phyloP scores from a whole-genome alignment of 2,113 vertebrate genomes.

The Stigmatopora nigra region DNA sequence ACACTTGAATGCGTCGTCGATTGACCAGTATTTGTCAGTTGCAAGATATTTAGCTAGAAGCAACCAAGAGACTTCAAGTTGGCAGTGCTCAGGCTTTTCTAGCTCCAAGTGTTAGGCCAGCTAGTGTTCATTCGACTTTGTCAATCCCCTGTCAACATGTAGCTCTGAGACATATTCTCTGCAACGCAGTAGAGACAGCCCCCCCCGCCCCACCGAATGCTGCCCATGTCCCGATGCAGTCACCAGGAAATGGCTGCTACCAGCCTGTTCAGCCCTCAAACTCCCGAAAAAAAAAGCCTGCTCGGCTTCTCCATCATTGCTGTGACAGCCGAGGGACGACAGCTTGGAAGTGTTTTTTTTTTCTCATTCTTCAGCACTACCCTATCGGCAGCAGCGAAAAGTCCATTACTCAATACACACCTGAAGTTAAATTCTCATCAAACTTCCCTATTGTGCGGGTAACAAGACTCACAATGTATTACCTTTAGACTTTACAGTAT shows the following conservation, averaged over 20 bases:
- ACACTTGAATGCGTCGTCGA: constrained; percentile 45
- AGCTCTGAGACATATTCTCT: constrained; percentile 69
- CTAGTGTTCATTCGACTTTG: constrained; percentile 68
- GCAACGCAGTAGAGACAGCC: constrained; percentile 53
- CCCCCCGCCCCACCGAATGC: constrained; percentile 2
- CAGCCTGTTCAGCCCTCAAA: constrained; percentile 5
- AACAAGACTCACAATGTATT: neutral
- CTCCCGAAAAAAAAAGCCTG: constrained; percentile 58
- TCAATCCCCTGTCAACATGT: constrained; percentile 72
- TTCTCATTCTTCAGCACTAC: neutral
- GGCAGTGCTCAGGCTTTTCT: constrained; percentile 61
- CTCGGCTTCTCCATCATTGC: constrained; percentile 51
- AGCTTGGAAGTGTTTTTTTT: constrained; percentile 42
- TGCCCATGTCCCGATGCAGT: constrained; percentile 38
- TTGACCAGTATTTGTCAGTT: constrained; percentile 72
- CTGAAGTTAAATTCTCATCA: constrained; percentile 1
- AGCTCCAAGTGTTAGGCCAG: constrained; percentile 67
- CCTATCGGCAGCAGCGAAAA: neutral
- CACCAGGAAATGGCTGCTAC: constrained; percentile 62
- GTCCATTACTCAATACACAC: neutral
- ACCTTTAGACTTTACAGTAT: neutral
- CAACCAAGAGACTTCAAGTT: constrained; percentile 57
- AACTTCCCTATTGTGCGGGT: neutral
- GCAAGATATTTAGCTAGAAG: constrained; percentile 67
- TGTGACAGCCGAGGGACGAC: constrained; percentile 50